Percentiles rank a stretch among this genome's conserved stretches.
Evolutionary conservation across 1,140 invertebrate genomes (phyloP).

Genomic region (Dendrolimus kikuchii): DNA sequence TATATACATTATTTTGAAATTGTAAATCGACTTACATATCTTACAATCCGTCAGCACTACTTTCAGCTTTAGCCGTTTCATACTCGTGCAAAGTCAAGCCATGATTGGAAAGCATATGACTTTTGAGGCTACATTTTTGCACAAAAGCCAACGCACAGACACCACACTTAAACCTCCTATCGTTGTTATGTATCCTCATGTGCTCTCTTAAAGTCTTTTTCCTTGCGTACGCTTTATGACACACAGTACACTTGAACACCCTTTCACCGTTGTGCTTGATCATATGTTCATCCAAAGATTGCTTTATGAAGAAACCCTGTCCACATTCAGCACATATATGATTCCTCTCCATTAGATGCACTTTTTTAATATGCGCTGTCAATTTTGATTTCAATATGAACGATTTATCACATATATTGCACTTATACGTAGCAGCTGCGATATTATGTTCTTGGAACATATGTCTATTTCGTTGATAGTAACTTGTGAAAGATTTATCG

Average conservation of each 20-base stretch:
- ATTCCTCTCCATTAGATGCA: constrained; percentile 55
- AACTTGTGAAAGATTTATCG: constrained; percentile 46
- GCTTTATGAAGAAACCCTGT: constrained; percentile 50
- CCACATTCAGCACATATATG: constrained; percentile 49
- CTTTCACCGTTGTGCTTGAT: constrained; percentile 47
- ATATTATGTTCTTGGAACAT: constrained; percentile 49
- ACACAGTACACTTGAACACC: constrained; percentile 50
- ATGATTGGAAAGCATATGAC: constrained; percentile 56
- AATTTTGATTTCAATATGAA: constrained; percentile 52
- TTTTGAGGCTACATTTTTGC: constrained; percentile 51
- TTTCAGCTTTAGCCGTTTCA: constrained; percentile 17
- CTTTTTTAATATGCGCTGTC: constrained; percentile 54
- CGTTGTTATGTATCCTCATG: constrained; percentile 64
- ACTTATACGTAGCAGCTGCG: constrained; percentile 37
- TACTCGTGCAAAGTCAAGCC: constrained; percentile 45
- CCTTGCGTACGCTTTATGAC: constrained; percentile 68
- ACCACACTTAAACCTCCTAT: constrained; percentile 50
- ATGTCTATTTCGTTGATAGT: constrained; percentile 53
- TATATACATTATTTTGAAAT: too few relatives aligned
- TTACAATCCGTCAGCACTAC: constrained; percentile 5
- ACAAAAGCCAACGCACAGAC: constrained; percentile 61
- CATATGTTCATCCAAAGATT: constrained; percentile 54
- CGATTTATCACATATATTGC: constrained; percentile 55
- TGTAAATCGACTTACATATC: too few relatives aligned
- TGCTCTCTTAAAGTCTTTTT: constrained; percentile 72